phyloP scores from a whole-genome alignment of 2,113 vertebrate species.

The Cichladusa arquata region DNA sequence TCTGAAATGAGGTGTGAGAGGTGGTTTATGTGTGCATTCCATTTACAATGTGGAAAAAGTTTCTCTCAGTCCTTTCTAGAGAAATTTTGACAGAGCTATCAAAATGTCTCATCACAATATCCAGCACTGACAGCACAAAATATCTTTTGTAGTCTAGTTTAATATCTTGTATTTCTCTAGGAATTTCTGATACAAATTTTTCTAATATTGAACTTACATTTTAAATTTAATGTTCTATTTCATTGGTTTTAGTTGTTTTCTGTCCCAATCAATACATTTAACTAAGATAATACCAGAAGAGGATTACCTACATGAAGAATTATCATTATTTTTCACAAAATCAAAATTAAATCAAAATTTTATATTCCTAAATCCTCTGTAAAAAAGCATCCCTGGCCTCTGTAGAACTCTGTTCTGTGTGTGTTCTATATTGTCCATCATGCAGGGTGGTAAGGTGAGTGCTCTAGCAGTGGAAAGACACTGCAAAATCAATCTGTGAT shows the following conservation, averaged over 20 bases:
- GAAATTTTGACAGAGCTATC: neutral
- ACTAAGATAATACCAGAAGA: neutral
- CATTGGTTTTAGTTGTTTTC: neutral
- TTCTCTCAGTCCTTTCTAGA: neutral
- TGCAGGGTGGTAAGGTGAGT: neutral
- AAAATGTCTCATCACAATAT: neutral
- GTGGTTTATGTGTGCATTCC: neutral
- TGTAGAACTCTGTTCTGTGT: neutral
- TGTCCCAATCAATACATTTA: neutral
- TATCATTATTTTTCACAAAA: neutral
- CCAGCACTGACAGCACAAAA: neutral
- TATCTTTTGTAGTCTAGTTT: neutral
- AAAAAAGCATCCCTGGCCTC: neutral
- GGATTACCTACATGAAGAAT: neutral
- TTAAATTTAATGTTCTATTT: neutral
- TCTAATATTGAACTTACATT: neutral
- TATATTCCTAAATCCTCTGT: neutral
- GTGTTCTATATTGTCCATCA: neutral
- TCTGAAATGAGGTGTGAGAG: neutral
- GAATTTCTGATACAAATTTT: neutral
- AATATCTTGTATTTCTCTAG: neutral
- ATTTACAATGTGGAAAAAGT: neutral
- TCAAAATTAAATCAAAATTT: neutral
- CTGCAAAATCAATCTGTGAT: neutral
- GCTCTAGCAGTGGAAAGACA: neutral